A percentile compares a stretch with the other conserved stretches of the same genome.
phyloP scores from a whole-genome alignment of 2,888 invertebrate species.

The Spodoptera exigua region DNA sequence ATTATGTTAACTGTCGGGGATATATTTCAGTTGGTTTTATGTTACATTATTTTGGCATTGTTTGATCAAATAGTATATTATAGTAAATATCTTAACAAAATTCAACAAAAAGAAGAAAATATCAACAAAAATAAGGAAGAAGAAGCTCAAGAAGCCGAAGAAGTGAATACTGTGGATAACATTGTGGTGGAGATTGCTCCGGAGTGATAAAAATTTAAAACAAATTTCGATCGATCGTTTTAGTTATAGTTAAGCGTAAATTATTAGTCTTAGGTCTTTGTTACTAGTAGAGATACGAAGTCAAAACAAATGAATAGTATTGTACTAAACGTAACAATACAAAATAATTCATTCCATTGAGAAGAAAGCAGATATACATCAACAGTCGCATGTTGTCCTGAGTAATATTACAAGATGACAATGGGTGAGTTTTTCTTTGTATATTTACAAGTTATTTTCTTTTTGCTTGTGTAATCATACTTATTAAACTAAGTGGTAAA shows the following conservation, averaged over 20 bases:
- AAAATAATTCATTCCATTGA: conserved; percentile 29
- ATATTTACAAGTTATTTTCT: neutral
- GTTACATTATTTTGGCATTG: conserved; percentile 74
- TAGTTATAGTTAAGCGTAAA: conserved; percentile 2
- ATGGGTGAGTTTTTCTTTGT: conserved; percentile 73
- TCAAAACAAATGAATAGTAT: conserved; percentile 47
- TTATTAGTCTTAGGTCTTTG: conserved; percentile 12
- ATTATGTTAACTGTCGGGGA: conserved; percentile 83
- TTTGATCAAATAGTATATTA: conserved; percentile 42
- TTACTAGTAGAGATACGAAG: conserved; percentile 30
- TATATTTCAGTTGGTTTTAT: conserved; percentile 68
- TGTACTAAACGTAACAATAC: conserved; percentile 49
- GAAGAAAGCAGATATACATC: conserved; percentile 23
- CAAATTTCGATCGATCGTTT: conserved; percentile 64
- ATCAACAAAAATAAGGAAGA: conserved; percentile 2
- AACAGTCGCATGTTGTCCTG: conserved; percentile 19
- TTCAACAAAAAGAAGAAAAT: conserved; percentile 17
- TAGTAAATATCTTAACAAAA: conserved; percentile 21
- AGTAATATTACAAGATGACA: conserved; percentile 68
- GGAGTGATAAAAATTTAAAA: conserved; percentile 19
- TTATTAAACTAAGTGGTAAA: no score
- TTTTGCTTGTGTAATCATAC: no score
- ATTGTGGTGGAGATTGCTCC: conserved; percentile 37
- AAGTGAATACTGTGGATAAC: no score
- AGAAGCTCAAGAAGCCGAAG: no score